Percentiles rank a stretch among this genome's conserved stretches.
phyloP scores from a whole-genome alignment of 1,140 invertebrate species.

The Cyclina sinensis region DNA sequence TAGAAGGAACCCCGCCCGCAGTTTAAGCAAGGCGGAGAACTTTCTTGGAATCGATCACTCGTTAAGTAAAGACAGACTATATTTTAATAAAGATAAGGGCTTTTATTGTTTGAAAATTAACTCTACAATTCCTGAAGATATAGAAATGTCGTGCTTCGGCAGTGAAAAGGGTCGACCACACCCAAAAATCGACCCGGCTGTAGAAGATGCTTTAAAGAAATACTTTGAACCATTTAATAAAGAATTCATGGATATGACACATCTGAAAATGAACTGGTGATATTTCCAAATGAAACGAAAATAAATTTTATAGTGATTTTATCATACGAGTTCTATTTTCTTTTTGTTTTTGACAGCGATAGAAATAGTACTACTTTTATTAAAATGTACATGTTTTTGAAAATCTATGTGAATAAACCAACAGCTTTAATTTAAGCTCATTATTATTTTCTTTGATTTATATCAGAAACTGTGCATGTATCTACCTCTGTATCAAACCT shows the following conservation, averaged over 20 bases:
- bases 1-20: constrained; percentile 93
- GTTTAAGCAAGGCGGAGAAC: constrained; percentile 93
- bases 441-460: no score
- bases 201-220: constrained; percentile 91
- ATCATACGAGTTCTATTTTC: no score
- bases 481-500: no score
- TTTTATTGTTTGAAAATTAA: constrained; percentile 83
- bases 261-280: constrained; percentile 68
- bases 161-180: constrained; percentile 96
- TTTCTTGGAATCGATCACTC: constrained; percentile 93
- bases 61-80: constrained; percentile 92
- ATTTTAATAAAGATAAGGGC: constrained; percentile 83
- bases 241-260: constrained; percentile 71
- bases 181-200: constrained; percentile 91
- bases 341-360: no score
- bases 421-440: no score
- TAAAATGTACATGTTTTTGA: no score
- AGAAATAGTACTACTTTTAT: no score
- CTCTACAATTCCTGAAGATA: neutral
- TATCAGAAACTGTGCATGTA: no score
- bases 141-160: constrained; percentile 90
- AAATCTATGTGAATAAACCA: no score
- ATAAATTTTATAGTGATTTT: no score
- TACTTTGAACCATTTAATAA: constrained; percentile 95
- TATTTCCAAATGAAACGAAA: no score